Evolutionary conservation across 2,888 invertebrate genomes (phyloP), one percentile per base, ranked within the genome.

Genomic region (Chesias legatella): DNA sequence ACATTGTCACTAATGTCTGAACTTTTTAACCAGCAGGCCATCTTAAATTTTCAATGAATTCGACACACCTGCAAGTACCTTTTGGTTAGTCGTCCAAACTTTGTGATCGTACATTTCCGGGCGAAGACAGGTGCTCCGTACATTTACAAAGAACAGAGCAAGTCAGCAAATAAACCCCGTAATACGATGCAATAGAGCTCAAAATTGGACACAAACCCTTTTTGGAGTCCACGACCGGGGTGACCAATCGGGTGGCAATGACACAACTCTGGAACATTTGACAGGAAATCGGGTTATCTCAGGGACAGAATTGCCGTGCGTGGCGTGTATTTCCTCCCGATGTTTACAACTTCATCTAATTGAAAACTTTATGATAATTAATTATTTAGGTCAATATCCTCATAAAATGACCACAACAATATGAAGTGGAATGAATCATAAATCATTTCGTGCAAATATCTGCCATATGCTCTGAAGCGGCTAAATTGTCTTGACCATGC

Each of bases 251-350:
- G 27, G 25, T 30, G 38, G 20, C 43, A 48, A 39, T 46, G 46
- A 40, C 51, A 51, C 43, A 49, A 47, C 50, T 48, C 45, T 63
- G 59, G 56, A 61, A 63, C 62, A 58, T 69, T 71, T 58, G 60
- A 73, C 78, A 72, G 80, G 83, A 82, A 78, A 73, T 67, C 58
- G 68, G 73, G 76, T 78, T 80, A 82, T 82, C 79, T 74, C 65
- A 67, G 67, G 73, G 73, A 56, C 61, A 61, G 65, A 35, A 67
- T 65, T 67, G 67, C 53, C 61, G 58, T 63, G 57, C 58, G 58
- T 57, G 13, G 57, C 58, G 58, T 57, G 13, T 17, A 17, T 17
- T 73, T 78, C 76, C 75, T 71, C 59, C 55, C 50, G 49, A 55
- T 62, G 55, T 67, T 67, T 67, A 67, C 55, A 49, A 58, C 42